phyloP scores from a whole-genome alignment of 2,888 invertebrate species.

The Flabesymbios commensalis region DNA sequence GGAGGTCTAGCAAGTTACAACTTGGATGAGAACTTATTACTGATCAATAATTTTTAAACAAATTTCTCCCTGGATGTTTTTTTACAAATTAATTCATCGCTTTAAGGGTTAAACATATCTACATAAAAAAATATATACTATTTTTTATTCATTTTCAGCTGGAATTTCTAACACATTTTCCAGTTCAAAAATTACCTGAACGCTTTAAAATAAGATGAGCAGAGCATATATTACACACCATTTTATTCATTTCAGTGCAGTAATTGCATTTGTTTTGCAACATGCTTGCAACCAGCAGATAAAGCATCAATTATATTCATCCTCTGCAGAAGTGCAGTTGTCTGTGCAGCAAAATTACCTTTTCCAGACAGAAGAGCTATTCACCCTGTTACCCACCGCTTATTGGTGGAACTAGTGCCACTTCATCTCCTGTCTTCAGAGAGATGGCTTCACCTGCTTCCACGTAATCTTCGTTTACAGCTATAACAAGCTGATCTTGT shows the following conservation, averaged over 20 bases:
- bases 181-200: too few relatives aligned
- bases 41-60: too few relatives aligned
- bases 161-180: too few relatives aligned
- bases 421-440: slow-evolving; percentile 73
- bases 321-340: slow-evolving; percentile 1
- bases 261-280: too few relatives aligned
- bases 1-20: too few relatives aligned
- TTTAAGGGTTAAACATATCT: not conserved
- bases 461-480: slow-evolving; percentile 82
- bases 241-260: too few relatives aligned
- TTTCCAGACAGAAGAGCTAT: not conserved
- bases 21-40: too few relatives aligned
- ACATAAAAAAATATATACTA: not conserved
- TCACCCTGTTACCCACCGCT: slow-evolving; percentile 75
- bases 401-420: slow-evolving; percentile 91
- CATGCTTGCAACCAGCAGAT: not conserved
- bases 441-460: slow-evolving; percentile 49
- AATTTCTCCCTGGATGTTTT: too few relatives aligned
- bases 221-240: too few relatives aligned
- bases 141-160: too few relatives aligned
- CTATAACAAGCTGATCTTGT: slow-evolving; percentile 74
- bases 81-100: too few relatives aligned
- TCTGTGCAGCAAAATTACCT: not conserved
- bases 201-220: too few relatives aligned
- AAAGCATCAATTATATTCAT: not conserved